Evolutionary conservation across 2,888 invertebrate genomes (phyloP), one percentile per base, ranked within the genome.

Genomic region (Drosophila pseudotakahashii): DNA sequence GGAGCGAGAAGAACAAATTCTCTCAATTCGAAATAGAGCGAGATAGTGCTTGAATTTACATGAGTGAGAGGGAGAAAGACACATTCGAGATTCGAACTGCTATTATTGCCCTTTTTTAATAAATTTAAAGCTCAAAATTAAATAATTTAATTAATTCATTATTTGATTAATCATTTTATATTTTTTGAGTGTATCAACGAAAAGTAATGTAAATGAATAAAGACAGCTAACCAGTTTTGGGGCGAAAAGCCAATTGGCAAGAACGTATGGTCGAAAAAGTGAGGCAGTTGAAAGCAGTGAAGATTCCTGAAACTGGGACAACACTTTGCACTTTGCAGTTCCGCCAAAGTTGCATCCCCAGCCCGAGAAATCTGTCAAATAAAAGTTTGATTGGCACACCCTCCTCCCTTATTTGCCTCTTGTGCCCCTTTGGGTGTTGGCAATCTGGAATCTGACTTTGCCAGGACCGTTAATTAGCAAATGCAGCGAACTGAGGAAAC

Each of bases 391-490:
- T 77, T 85, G 80, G 71, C 60, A 57, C 73, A 64, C 68, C 66
- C 64, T 70, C 26, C 26, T 26, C 26, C 4, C 11, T 11, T 4
- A 34, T 34, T 34, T 34, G 34, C 34, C 34, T 26, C 26, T 6
- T 11, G 34, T 5, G 11, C 11, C 45, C 62, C 58, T 36, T 70
- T 63, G 63, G 44, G 30, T 14, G 30, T 30, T 30, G 26, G 1
- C 41, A 23, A 32, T 4, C 48, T 42, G 59, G 41, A 30, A 32
- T 4, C 48, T 42, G 59, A 64, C 59, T 79, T 66, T 75, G 55
- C 51, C 59, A 50, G 50, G 42, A 62, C 77, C 80, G 73, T 82
- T 82, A 82, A 82, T 82, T 82, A 82, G 80, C 66, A 71, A 71
- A 73, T 72, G 71, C 67, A 72, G 50, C 47, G 58, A 67, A 66